These are phyloP conservation scores for Melanotaenia pygmaea DNA, from an alignment of 2,797 vertebrate genomes.

Conservation along the genomic window DNA sequence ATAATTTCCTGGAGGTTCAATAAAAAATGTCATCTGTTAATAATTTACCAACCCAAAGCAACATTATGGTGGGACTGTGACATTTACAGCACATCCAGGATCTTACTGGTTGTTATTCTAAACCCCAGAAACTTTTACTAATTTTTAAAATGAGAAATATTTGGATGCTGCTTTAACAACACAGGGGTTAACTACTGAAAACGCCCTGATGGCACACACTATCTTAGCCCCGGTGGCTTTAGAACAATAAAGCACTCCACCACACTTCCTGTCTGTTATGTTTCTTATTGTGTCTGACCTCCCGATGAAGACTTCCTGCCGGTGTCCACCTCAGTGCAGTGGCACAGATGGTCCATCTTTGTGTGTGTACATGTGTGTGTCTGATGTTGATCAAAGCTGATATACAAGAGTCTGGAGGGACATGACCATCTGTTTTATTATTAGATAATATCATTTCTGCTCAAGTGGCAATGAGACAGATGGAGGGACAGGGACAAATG, in stretches of 20 bases:
- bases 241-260: conserved; percentile 36
- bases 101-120: not conserved
- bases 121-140: not conserved
- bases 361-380: conserved; percentile 19
- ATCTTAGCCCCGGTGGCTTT: conserved; percentile 5
- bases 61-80: not conserved
- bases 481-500: conserved; percentile 24
- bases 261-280: conserved; percentile 60
- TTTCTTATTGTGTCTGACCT: conserved; percentile 61
- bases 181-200: not conserved
- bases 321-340: conserved; percentile 59
- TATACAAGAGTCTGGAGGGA: conserved; percentile 47
- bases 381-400: conserved; percentile 66
- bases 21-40: conserved; percentile 41
- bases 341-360: conserved; percentile 61
- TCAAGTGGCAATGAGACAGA: conserved; percentile 36
- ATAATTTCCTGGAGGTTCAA: conserved; percentile 56
- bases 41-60: conserved; percentile 32
- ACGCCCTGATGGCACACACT: conserved; percentile 3
- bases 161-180: conserved; percentile 1
- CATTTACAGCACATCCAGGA: not conserved
- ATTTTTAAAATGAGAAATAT: not conserved
- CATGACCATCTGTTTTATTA: conserved; percentile 62
- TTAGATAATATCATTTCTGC: conserved; percentile 49
- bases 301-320: conserved; percentile 71